Conservation (phyloP, 2,113 vertebrate species). For the Panthera uncia region DNA sequence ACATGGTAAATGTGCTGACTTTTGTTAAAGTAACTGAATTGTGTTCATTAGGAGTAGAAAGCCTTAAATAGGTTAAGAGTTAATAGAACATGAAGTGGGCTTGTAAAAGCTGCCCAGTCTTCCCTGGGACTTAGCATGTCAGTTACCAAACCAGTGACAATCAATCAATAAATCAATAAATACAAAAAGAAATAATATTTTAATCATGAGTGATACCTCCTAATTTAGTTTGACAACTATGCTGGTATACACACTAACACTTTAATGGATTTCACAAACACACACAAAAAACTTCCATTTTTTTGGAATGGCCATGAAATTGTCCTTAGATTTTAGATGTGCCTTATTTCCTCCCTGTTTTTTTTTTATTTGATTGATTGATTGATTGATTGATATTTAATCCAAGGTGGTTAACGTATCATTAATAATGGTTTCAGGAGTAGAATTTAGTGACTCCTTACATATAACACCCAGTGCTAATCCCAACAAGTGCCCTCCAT, state of each 20-base stretch:
- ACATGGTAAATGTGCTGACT: neutral
- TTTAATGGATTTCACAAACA: neutral
- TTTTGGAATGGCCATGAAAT: neutral
- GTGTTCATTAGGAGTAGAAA: neutral
- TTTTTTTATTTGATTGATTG: neutral
- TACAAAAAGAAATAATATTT: neutral
- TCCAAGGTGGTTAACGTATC: too few species aligned
- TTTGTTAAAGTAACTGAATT: neutral
- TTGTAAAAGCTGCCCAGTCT: neutral
- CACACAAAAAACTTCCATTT: neutral
- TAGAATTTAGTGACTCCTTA: too few species aligned
- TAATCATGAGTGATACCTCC: neutral
- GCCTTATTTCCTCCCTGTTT: neutral
- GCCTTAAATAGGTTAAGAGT: neutral
- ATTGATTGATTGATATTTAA: too few species aligned
- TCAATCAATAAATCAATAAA: too few species aligned
- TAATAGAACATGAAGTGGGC: neutral
- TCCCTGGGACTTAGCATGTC: neutral
- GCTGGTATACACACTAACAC: neutral
- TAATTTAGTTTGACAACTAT: neutral
- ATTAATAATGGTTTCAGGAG: too few species aligned
- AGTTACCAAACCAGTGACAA: neutral
- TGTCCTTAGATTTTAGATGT: slow-evolving; percentile 1
- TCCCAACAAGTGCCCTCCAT: too few species aligned
- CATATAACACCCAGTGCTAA: too few species aligned